Conservation (phyloP, 2,888 invertebrate species). For the Drosophila colorata region DNA sequence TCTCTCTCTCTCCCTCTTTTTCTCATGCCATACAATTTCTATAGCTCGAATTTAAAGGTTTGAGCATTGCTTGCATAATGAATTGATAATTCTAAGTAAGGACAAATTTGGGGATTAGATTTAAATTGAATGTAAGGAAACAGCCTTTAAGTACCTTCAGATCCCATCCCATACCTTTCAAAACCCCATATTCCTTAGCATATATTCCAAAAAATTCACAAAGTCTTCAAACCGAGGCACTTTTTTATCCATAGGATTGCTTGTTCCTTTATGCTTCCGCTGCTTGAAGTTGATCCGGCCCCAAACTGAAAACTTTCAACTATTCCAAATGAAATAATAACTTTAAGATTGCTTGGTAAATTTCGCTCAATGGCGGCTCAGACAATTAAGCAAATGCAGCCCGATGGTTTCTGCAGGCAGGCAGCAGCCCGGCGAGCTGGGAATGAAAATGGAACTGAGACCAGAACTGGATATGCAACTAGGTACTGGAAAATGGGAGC, state of each 20-base stretch:
- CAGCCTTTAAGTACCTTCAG: too few species aligned
- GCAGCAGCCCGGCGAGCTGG: slow-evolving; percentile 12
- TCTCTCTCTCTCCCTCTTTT: too few species aligned
- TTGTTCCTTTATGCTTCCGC: background rate
- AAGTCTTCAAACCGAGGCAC: too few species aligned
- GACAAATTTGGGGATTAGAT: too few species aligned
- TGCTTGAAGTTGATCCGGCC: background rate
- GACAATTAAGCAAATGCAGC: slow-evolving; percentile 73
- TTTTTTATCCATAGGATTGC: background rate
- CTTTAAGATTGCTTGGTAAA: slow-evolving; percentile 31
- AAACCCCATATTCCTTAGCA: too few species aligned
- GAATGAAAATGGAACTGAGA: slow-evolving; percentile 26
- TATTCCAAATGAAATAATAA: slow-evolving; percentile 12
- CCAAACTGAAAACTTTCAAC: background rate
- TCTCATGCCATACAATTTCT: too few species aligned
- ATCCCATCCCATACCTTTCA: too few species aligned
- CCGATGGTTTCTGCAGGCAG: slow-evolving; percentile 15
- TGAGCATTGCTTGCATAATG: too few species aligned
- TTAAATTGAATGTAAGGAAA: too few species aligned
- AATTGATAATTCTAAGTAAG: too few species aligned
- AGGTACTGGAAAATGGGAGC: background rate
- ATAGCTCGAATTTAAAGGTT: too few species aligned
- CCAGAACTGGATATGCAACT: background rate
- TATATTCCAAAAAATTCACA: too few species aligned
- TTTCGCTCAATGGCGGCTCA: slow-evolving; percentile 29